Percentiles rank a stretch among this genome's conserved stretches.
Evolutionary conservation across 2,113 vertebrate genomes (phyloP).

Genomic region (Charadrius vociferus): DNA sequence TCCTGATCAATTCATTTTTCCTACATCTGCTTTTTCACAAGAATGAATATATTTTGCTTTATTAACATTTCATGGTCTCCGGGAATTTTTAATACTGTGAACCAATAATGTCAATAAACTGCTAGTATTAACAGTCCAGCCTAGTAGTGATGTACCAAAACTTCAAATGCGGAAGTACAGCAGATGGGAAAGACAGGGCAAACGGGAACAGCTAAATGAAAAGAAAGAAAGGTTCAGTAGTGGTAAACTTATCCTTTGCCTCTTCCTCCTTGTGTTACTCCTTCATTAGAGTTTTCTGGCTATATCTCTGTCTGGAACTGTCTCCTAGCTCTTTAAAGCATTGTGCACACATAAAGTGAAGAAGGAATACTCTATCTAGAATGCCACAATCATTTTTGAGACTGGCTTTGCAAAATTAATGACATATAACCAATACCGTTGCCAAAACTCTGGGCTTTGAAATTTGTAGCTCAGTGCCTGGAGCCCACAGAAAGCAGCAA

Average conservation of each 20-base stretch:
- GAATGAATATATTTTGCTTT: constrained; percentile 10
- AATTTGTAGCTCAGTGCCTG: not conserved
- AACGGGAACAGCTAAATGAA: not conserved
- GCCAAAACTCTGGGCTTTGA: not conserved
- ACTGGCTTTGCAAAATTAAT: not conserved
- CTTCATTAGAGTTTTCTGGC: not conserved
- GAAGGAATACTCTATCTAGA: not conserved
- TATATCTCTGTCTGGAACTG: not conserved
- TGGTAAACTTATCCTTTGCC: not conserved
- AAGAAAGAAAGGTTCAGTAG: not conserved
- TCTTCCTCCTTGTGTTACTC: not conserved
- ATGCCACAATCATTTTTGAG: not conserved
- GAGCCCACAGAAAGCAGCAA: not conserved
- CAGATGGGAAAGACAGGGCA: not conserved
- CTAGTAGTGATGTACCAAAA: not conserved
- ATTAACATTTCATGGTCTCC: constrained; percentile 46
- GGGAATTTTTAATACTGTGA: not conserved
- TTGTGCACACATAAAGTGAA: not conserved
- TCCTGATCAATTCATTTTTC: constrained; percentile 48
- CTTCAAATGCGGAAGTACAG: not conserved
- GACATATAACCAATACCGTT: not conserved
- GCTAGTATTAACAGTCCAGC: not conserved
- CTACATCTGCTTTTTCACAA: constrained; percentile 11
- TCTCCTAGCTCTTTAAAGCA: not conserved
- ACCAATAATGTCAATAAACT: constrained; percentile 4